Base-by-base conservation (phyloP, 2,888 invertebrate species). In the Cabera pusaria region DNA sequence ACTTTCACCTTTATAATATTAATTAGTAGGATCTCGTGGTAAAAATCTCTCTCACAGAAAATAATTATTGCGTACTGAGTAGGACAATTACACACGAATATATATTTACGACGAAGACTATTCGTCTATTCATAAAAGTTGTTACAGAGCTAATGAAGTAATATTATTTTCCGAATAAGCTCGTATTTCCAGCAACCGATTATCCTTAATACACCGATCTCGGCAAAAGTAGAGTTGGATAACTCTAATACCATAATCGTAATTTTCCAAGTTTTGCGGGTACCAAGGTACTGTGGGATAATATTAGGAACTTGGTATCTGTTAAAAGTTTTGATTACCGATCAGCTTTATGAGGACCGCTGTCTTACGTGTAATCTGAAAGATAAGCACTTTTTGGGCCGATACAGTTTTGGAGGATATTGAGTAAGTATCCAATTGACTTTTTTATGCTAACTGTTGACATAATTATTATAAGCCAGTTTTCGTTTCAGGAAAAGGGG, bases 271-370 rank as follows among this genome's bases (percentile, higher is more conserved):
- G 52, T 66, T 69, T 47, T 46, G 49, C 40, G 35, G 37, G 39
- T 25, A 50, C 47, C 36, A 37, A 33, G 32, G 41, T 45, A 42
- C 26, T 42, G 40, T 22, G 42, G 46, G 40, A 49, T 49, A 58
- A 60, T 62, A 66, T 65, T 59, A 52, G 48, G 49, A 64, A 67
- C 57, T 67, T 60, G 63, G 54, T 64, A 68, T 64, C 65, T 57
- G 48, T 47, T 47, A 43, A 45, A 51, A 51, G 45, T 51, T 51
- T 48, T 48, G 51, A 43, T 49, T 51, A 44, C 47, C 44, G 42
- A 49, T 45, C 47, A 43, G 41, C 33, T 54, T 49, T 52, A 49
- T 40, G 39, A 38, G 32, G 35, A 25, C 29, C 22, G 23, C 22
- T 20, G 24, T 23, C 31, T 37, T 47, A 40, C 42, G 42, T 44